Percentiles rank a stretch among this genome's conserved stretches.
These are phyloP conservation scores for Ispidina lecontei DNA, from an alignment of 2,797 vertebrate genomes.

Conservation along the genomic window DNA sequence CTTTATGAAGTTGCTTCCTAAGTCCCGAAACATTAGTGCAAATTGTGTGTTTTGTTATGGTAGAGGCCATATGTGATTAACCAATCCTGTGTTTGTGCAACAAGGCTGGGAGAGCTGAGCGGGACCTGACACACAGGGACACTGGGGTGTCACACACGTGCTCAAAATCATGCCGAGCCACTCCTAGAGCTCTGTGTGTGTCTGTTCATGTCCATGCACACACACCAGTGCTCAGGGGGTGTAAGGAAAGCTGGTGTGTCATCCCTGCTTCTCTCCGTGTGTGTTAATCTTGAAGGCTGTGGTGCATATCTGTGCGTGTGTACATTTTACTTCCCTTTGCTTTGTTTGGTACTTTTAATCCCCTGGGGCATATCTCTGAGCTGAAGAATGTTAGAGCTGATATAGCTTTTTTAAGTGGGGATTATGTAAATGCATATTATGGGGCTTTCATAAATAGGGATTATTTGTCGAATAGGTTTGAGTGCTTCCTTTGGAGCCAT, in stretches of 20 bases:
- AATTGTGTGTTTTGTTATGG: accelerated
- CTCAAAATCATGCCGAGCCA: accelerated
- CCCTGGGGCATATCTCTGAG: conserved; percentile 21
- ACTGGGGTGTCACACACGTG: accelerated
- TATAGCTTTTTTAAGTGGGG: conserved; percentile 50
- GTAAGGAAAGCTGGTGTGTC: not conserved
- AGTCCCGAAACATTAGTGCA: accelerated
- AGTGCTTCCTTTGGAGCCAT: conserved; percentile 57
- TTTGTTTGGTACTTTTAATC: conserved; percentile 36
- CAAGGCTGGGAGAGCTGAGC: not conserved
- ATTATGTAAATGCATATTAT: conserved; percentile 68
- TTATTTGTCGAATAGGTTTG: conserved; percentile 50
- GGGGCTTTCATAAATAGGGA: conserved; percentile 60
- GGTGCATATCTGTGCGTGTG: not conserved
- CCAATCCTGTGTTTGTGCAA: accelerated
- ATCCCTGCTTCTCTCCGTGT: not conserved
- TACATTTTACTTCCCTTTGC: not conserved
- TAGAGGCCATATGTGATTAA: accelerated
- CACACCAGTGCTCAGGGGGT: not conserved
- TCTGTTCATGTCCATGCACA: not conserved
- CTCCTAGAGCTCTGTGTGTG: accelerated
- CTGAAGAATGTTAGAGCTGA: conserved; percentile 55
- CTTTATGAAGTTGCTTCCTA: not conserved
- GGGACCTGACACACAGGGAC: accelerated
- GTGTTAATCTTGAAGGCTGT: not conserved